phyloP scores from a whole-genome alignment of 2,888 invertebrate genomes.

The Drosophila lutescens region DNA sequence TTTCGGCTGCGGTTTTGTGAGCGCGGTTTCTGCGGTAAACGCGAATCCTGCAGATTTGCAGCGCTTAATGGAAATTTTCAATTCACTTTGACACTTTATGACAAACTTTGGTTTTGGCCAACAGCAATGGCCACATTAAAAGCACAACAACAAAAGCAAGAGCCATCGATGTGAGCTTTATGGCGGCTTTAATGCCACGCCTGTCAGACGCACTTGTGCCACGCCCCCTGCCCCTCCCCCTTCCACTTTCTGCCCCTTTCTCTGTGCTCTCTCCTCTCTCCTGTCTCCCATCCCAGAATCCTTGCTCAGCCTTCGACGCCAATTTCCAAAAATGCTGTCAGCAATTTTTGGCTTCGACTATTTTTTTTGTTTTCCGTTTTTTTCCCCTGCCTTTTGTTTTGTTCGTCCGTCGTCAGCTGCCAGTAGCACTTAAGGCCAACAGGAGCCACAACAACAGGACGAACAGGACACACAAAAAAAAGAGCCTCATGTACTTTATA shows the following conservation, averaged over 20 bases:
- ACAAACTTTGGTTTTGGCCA: constrained; percentile 73
- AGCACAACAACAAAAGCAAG: constrained; percentile 5
- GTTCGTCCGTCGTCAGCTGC: constrained; percentile 61
- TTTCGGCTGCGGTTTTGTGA: constrained; percentile 50
- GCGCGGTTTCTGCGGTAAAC: constrained; percentile 67
- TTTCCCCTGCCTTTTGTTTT: constrained; percentile 28
- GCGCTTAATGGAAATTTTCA: constrained; percentile 76
- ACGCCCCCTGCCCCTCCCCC: neutral
- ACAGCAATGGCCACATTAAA: constrained; percentile 4
- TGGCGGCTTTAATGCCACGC: constrained; percentile 58
- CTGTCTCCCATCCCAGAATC: constrained; percentile 2
- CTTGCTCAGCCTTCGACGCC: constrained; percentile 45
- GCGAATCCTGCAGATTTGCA: constrained; percentile 65
- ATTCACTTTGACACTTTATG: constrained; percentile 79
- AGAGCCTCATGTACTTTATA: neutral
- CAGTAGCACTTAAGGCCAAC: constrained; percentile 64
- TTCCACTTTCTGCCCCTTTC: neutral
- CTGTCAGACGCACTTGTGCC: constrained; percentile 57
- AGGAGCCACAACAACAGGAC: constrained; percentile 44
- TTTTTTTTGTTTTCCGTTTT: constrained; percentile 20
- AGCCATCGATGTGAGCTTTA: constrained; percentile 52
- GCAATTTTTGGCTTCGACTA: constrained; percentile 66
- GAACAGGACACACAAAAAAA: constrained; percentile 8
- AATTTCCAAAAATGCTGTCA: constrained; percentile 74
- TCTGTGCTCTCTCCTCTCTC: neutral